Percentiles rank a stretch among this genome's conserved stretches.
Evolutionary conservation across 2,797 vertebrate species (phyloP).

Genomic region (Channallabes apus): DNA sequence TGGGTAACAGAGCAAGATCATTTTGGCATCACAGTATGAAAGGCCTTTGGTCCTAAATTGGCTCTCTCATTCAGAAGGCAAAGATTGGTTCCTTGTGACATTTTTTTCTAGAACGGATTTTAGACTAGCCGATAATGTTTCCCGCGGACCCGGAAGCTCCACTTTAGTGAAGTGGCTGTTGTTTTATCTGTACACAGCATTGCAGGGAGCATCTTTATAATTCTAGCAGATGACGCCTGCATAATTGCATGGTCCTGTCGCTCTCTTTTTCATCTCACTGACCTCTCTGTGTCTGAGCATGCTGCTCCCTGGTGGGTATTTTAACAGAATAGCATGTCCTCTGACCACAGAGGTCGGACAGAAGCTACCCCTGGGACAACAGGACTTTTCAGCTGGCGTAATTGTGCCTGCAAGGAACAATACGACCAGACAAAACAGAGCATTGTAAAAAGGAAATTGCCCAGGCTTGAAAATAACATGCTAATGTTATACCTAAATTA

Average conservation of each 20-base stretch:
- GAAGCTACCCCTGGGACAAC: constrained; percentile 38
- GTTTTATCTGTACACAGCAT: not conserved
- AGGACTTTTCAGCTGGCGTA: constrained; percentile 45
- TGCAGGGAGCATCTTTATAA: not conserved
- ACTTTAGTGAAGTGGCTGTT: not conserved
- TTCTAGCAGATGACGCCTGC: not conserved
- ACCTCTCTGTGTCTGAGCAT: constrained; percentile 17
- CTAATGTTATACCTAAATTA: constrained; percentile 55
- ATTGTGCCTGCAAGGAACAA: constrained; percentile 55
- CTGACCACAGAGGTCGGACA: constrained; percentile 39
- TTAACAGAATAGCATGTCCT: constrained; percentile 45
- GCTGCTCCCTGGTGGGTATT: constrained; percentile 34
- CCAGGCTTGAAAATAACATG: constrained; percentile 51
- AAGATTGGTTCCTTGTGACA: constrained; percentile 37
- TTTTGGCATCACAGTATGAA: constrained; percentile 43
- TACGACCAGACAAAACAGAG: constrained; percentile 50
- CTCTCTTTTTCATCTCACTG: constrained; percentile 21
- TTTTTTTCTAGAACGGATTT: constrained; percentile 3
- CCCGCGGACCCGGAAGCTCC: not conserved
- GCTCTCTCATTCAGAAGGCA: constrained; percentile 28
- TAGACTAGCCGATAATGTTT: not conserved
- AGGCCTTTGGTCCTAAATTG: constrained; percentile 50
- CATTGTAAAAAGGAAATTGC: constrained; percentile 36
- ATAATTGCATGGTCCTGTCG: constrained; percentile 4
- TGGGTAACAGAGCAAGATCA: constrained; percentile 54